Base-by-base conservation (phyloP, 1,140 invertebrate species). In the Pararge aegeria region DNA sequence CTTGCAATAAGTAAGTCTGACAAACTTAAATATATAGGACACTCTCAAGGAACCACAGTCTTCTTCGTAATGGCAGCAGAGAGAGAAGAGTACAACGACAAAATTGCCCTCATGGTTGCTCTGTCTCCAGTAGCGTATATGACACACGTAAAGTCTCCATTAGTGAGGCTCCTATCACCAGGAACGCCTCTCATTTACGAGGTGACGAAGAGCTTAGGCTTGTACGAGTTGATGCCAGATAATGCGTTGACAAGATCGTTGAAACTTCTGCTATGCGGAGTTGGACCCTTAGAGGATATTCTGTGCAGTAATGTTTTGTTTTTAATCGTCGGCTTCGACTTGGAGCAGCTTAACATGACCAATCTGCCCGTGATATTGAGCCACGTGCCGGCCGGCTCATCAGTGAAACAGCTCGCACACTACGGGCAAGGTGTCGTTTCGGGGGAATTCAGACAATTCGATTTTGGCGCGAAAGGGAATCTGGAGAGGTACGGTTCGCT, bases 331-430 rank as follows among this genome's bases (percentile, higher is more conserved):
- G 80, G 80, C 4, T 75, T 75, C 24, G 76, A 72, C 34, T 72
- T 70, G 18, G 58, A 48, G 9, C 78, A 83, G 21, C 19, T 81
- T 15, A 80, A 83, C 19, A 62, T 75, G 88, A 93, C 93, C 0
- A 92, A 94, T 75, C 67, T 95, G 0, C 92, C 95, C 0, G 93
- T 96, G 0, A 93, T 97, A 56, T 87, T 95, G 29, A 92, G 93
- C 0, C 95, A 97, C 71, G 90, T 92, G 13, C 96, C 97, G 0
- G 94, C 95, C 5, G 96, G 96, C 12, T 93, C 95, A 0, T 94
- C 95, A 0, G 92, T 93, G 42, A 94, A 94, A 69, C 95, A 97
- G 74, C 78, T 97, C 6, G 87, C 94, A 12, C 95, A 96, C 73
- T 95, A 91, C 68, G 93, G 91, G 0, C 95, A 94, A 70, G 87